Percentiles rank a stretch among this genome's conserved stretches.
These are phyloP conservation scores for Adela reaumurella DNA, from an alignment of 2,888 invertebrate genomes.

Conservation along the genomic window DNA sequence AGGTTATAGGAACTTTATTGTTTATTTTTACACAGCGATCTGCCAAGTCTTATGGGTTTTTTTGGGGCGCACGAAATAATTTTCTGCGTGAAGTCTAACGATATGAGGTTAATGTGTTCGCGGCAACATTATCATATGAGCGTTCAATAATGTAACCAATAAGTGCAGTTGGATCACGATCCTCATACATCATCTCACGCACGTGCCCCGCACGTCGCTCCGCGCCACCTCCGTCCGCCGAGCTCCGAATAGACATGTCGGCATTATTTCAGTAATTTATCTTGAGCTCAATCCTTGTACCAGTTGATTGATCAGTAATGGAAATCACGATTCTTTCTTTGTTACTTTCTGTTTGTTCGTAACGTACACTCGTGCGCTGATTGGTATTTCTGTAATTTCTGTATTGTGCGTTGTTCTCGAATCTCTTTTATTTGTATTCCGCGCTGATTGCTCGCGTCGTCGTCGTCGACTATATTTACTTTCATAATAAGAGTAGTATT, in stretches of 20 bases:
- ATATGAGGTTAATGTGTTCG: too few species aligned
- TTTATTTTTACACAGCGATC: too few species aligned
- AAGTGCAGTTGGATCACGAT: neutral
- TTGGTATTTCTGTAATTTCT: neutral
- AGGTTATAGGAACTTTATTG: too few species aligned
- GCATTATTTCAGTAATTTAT: neutral
- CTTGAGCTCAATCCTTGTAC: neutral
- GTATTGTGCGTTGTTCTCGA: neutral
- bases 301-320: conserved; percentile 48
- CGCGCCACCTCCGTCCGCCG: neutral
- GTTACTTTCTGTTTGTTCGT: conserved; percentile 43
- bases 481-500: too few species aligned
- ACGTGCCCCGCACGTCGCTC: neutral
- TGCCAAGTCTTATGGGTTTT: too few species aligned
- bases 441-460: too few species aligned
- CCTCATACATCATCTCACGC: neutral
- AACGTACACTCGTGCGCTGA: conserved; percentile 16
- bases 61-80: too few species aligned
- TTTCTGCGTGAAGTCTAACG: too few species aligned
- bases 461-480: too few species aligned
- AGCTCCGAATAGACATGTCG: neutral
- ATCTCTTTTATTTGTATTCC: neutral
- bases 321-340: conserved; percentile 43
- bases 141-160: neutral
- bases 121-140: too few species aligned